These are phyloP conservation scores for Meta bourneti DNA, from an alignment of 2,888 invertebrate species.

Conservation along the genomic window DNA sequence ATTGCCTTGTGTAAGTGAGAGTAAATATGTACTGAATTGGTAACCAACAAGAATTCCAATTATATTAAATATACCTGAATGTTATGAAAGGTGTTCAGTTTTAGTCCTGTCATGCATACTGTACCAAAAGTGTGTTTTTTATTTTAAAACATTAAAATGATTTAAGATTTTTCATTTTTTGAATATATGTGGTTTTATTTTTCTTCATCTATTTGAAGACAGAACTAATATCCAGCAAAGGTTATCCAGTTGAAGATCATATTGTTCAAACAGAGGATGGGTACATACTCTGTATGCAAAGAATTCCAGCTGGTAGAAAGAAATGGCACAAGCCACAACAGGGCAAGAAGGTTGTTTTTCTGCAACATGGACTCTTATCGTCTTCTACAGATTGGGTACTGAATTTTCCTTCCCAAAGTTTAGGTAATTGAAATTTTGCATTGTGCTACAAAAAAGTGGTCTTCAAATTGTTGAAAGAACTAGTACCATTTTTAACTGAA, in stretches of 20 bases:
- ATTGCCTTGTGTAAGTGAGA: no score
- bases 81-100: no score
- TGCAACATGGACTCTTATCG: constrained; percentile 81
- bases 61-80: no score
- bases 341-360: constrained; percentile 79
- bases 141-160: not conserved
- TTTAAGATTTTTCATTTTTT: not conserved
- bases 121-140: not conserved
- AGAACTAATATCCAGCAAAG: constrained; percentile 72
- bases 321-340: not conserved
- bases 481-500: not conserved
- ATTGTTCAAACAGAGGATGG: constrained; percentile 76
- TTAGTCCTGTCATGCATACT: not conserved
- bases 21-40: no score
- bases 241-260: constrained; percentile 76
- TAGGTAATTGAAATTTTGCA: constrained; percentile 78
- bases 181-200: not conserved
- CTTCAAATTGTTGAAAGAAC: not conserved
- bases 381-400: constrained; percentile 81
- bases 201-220: constrained; percentile 38
- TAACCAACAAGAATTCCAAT: no score
- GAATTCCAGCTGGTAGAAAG: constrained; percentile 73
- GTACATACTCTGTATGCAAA: constrained; percentile 74
- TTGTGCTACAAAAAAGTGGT: not conserved
- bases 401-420: constrained; percentile 81